These are phyloP conservation scores for Cetonia aurata DNA, from an alignment of 2,888 invertebrate genomes.

Conservation along the genomic window DNA sequence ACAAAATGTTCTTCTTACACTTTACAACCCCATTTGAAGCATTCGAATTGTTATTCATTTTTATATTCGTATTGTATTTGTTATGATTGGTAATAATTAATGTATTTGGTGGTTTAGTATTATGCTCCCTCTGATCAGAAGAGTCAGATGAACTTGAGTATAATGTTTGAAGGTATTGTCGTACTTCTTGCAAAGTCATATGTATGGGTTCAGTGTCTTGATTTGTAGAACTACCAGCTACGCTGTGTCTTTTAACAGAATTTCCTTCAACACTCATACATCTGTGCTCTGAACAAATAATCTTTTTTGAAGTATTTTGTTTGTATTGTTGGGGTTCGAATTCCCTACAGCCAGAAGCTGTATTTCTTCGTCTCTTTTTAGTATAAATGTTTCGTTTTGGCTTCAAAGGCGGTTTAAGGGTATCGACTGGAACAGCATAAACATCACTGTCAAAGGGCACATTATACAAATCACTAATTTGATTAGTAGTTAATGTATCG, in stretches of 20 bases:
- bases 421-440: conserved; percentile 88
- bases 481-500: conserved; percentile 81
- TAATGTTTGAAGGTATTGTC: conserved; percentile 84
- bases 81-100: conserved; percentile 58
- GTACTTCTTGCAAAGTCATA: conserved; percentile 87
- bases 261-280: conserved; percentile 33
- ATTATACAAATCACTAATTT: conserved; percentile 88
- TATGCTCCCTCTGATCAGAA: conserved; percentile 65
- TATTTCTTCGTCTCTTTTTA: conserved; percentile 65
- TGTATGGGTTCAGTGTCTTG: conserved; percentile 81
- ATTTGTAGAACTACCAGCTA: conserved; percentile 73
- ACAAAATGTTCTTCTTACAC: conserved; percentile 46
- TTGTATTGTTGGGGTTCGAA: conserved; percentile 54
- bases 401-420: conserved; percentile 73
- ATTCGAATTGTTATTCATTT: conserved; percentile 20
- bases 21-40: conserved; percentile 31
- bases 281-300: conserved; percentile 38
- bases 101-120: conserved; percentile 54
- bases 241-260: conserved; percentile 74
- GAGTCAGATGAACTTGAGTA: conserved; percentile 84
- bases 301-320: conserved; percentile 45
- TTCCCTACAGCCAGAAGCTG: conserved; percentile 68
- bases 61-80: conserved; percentile 54
- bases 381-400: conserved; percentile 67
- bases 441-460: conserved; percentile 91